Conservation (phyloP, 2,888 invertebrate species). For the Agelastica alni region DNA sequence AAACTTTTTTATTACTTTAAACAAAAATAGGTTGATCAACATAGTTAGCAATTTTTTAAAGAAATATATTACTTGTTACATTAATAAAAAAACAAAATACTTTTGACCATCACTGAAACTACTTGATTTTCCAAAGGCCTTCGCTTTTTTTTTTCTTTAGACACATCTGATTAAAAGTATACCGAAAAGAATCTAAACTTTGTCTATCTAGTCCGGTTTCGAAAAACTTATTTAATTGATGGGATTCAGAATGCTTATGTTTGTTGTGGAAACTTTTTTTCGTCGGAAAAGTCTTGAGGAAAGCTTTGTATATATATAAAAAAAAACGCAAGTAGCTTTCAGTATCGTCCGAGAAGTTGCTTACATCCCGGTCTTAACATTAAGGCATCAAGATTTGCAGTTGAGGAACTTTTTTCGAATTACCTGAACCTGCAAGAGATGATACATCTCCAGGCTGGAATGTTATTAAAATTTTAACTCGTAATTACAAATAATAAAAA, state of each 20-base stretch:
- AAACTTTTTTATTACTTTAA: no score
- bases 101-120: no score
- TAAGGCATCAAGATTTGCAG: conserved; percentile 28
- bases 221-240: conserved; percentile 37
- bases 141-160: no score
- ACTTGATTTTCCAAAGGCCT: no score
- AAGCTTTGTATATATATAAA: conserved; percentile 26
- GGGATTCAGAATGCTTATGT: conserved; percentile 37
- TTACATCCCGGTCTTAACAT: conserved; percentile 26
- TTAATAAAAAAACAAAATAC: no score
- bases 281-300: conserved; percentile 24
- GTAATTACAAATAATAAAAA: no score
- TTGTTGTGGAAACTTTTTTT: conserved; percentile 32
- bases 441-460: conserved; percentile 12
- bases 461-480: no score
- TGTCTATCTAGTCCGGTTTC: conserved; percentile 19
- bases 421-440: conserved; percentile 33
- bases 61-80: no score
- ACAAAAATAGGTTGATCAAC: no score
- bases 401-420: conserved; percentile 41
- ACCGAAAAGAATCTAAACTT: conserved; percentile 11
- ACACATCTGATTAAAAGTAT: not conserved
- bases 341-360: conserved; percentile 34
- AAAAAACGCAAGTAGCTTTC: conserved; percentile 35
- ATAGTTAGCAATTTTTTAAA: no score